These are phyloP conservation scores for Myiothlypis coronata DNA, from an alignment of 2,797 vertebrate genomes.

Conservation along the genomic window DNA sequence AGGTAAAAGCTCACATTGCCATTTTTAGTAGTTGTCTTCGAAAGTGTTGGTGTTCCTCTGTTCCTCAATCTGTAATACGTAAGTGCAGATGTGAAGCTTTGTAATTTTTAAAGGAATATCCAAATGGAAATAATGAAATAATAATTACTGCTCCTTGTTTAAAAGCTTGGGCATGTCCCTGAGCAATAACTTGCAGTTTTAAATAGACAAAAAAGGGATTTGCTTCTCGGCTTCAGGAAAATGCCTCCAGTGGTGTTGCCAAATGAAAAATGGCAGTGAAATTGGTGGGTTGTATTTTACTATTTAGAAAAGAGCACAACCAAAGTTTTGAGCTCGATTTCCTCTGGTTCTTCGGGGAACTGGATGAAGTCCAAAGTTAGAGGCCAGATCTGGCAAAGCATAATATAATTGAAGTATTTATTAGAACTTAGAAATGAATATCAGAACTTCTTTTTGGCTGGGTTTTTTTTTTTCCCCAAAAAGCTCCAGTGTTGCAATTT, in stretches of 20 bases:
- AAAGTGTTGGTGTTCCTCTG: background rate
- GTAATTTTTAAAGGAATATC: background rate
- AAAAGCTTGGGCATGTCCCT: background rate
- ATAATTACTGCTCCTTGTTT: background rate
- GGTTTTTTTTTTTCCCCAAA: background rate
- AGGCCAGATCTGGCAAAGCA: background rate
- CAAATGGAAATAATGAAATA: background rate
- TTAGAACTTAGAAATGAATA: background rate
- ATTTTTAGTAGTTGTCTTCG: background rate
- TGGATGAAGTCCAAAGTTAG: background rate
- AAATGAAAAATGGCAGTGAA: slow-evolving; percentile 5
- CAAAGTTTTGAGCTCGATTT: background rate
- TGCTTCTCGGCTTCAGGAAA: background rate
- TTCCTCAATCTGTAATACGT: background rate
- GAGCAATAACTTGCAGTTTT: background rate
- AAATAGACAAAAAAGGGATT: background rate
- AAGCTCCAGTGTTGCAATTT: background rate
- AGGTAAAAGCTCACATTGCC: background rate
- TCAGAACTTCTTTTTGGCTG: background rate
- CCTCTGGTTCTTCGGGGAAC: background rate
- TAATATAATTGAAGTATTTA: background rate
- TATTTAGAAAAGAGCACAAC: background rate
- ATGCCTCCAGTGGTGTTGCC: background rate
- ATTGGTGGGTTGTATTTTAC: background rate
- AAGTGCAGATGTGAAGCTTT: background rate